A percentile compares a stretch with the other conserved stretches of the same genome.
phyloP scores from a whole-genome alignment of 2,113 vertebrate genomes.

The Pardalotus punctatus region DNA sequence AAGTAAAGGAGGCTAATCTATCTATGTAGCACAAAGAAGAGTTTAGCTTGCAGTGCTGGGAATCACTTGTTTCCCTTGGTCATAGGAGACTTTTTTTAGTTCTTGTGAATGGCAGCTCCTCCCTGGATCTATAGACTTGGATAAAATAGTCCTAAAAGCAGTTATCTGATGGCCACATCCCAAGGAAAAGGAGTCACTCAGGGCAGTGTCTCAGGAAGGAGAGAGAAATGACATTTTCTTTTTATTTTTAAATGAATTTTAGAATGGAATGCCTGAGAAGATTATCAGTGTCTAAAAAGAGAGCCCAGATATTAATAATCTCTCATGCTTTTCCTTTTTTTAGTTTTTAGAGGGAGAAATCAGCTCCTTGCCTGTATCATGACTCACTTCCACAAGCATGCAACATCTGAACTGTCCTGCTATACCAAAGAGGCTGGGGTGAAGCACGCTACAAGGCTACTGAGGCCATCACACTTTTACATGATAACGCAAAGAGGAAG shows the following conservation, averaged over 20 bases:
- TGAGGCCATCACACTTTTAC: not conserved
- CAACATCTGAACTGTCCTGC: not conserved
- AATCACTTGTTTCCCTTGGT: not conserved
- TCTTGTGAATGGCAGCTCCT: not conserved
- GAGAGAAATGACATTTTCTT: not conserved
- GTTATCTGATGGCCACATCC: not conserved
- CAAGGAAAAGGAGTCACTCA: not conserved
- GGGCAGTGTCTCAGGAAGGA: not conserved
- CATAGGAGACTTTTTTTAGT: not conserved
- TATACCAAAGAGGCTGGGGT: not conserved
- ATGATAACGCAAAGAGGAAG: not conserved
- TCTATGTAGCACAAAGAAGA: not conserved
- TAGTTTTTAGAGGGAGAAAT: not conserved
- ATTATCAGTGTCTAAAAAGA: not conserved
- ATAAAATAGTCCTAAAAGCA: not conserved
- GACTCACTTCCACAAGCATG: not conserved
- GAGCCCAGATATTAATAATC: not conserved
- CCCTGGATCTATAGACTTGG: not conserved
- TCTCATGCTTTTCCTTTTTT: not conserved
- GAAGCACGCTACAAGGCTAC: not conserved
- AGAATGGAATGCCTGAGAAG: not conserved
- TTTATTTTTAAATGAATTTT: not conserved
- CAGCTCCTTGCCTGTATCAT: not conserved
- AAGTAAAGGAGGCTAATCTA: not conserved
- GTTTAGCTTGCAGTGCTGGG: not conserved